These are phyloP conservation scores for Sternarchorhynchus goeldii DNA, from an alignment of 2,797 vertebrate species.

Conservation along the genomic window DNA sequence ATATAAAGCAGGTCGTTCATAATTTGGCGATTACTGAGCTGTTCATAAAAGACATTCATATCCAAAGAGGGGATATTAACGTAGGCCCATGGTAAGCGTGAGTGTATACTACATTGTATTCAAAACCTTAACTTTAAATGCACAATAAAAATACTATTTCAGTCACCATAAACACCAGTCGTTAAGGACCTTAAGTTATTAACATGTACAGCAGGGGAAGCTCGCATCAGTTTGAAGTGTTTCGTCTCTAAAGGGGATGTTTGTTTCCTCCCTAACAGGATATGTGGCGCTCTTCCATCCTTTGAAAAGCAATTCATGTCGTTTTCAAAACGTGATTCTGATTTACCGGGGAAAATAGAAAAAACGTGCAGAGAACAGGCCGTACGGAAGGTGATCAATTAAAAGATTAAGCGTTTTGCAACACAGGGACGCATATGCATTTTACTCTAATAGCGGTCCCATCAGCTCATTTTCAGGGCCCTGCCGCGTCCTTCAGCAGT, in stretches of 20 bases:
- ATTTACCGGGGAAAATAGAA: conserved; percentile 63
- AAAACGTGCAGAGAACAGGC: conserved; percentile 67
- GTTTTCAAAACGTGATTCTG: conserved; percentile 73
- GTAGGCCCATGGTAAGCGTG: background rate
- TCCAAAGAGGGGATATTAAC: background rate
- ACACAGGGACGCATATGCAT: conserved; percentile 90
- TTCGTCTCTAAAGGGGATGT: conserved; percentile 54
- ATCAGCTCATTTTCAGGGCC: conserved; percentile 99
- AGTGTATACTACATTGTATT: background rate
- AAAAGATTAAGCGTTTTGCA: conserved; percentile 99
- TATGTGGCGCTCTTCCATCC: conserved; percentile 53
- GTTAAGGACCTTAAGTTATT: conserved; percentile 38
- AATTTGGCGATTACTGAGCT: too few species aligned
- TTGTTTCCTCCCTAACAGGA: conserved; percentile 44
- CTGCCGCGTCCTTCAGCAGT: conserved; percentile 83
- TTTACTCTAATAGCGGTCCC: conserved; percentile 88
- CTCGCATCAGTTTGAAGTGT: conserved; percentile 46
- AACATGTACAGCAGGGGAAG: conserved; percentile 40
- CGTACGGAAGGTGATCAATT: conserved; percentile 94
- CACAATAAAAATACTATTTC: conserved; percentile 4
- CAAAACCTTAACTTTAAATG: conserved; percentile 7
- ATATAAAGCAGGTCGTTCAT: too few species aligned
- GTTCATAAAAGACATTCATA: background rate
- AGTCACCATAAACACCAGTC: conserved; percentile 21
- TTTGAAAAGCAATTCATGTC: conserved; percentile 72